Evolutionary conservation across 2,888 invertebrate genomes (phyloP), one percentile per base, ranked within the genome.

Genomic region (Sepiola atlantica): DNA sequence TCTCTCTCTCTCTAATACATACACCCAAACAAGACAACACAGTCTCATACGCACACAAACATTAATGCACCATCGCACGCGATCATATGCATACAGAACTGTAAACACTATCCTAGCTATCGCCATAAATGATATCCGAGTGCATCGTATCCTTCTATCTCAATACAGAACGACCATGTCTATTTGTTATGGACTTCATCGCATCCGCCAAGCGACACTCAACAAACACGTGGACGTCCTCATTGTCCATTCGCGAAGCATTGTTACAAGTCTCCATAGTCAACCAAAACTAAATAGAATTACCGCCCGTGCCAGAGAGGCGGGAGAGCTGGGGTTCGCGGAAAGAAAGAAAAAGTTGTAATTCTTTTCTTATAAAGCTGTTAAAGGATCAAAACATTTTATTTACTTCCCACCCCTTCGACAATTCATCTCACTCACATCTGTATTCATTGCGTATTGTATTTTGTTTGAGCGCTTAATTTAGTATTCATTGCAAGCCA

Each of bases 401-500:
- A 6, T 57, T 77, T 77, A 28, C 21, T 61, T 77, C 32, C 18
- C 2, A 10, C 77, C 16, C 18, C 14, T 77, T 32, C n/a, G 4
- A n/a, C n/a, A n/a, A n/a, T n/a, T n/a, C n/a, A n/a, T n/a, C n/a
- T n/a, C n/a, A 77, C 14, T n/a, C 14, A 14, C n/a, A 77, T 77
- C n/a, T 77, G n/a, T 1, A 77, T 77, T 77, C 77, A 77, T 77
- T 45, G 32, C 77, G n/a, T n/a, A 32, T 77, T 77, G 77, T 77
- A n/a, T 77, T 77, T 77, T n/a, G n/a, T n/a, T 77, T 77, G 77
- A n/a, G n/a, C 32, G 77, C 77, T 77, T 77, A n/a, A 77, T 77
- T 77, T 77, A 32, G 77, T 77, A 77, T 77, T 77, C 77, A 77
- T 77, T 77, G 77, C n/a, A 16, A n/a, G 16, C 77, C 77, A 16